These are phyloP conservation scores for Hydrolagus affinis DNA, from an alignment of 2,113 vertebrate species.

Conservation along the genomic window DNA sequence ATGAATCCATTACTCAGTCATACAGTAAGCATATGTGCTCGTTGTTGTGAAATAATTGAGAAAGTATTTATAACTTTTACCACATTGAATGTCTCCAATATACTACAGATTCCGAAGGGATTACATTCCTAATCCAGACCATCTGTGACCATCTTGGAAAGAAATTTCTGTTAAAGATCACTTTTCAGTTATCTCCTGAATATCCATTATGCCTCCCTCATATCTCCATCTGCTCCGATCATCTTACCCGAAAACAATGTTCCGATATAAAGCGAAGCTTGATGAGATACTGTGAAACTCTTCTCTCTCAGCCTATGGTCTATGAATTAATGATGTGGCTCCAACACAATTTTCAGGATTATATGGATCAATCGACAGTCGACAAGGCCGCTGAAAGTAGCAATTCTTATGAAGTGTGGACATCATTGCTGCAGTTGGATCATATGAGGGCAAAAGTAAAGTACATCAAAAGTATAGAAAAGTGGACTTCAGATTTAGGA, in stretches of 20 bases:
- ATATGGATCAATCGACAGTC: constrained; percentile 42
- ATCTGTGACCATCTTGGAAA: constrained; percentile 46
- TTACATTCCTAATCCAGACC: constrained; percentile 62
- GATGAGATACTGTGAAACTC: constrained; percentile 54
- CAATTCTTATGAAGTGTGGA: constrained; percentile 48
- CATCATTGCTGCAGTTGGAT: constrained; percentile 66
- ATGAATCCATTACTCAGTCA: neutral
- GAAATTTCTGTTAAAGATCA: constrained; percentile 53
- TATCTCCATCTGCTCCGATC: constrained; percentile 61
- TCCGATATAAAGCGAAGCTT: constrained; percentile 51
- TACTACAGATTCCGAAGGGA: constrained; percentile 53
- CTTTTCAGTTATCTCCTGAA: constrained; percentile 61
- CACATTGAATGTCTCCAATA: constrained; percentile 18
- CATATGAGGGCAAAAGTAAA: constrained; percentile 75
- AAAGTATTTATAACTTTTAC: neutral
- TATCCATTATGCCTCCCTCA: constrained; percentile 61
- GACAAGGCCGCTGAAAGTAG: neutral
- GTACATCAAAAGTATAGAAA: constrained; percentile 67
- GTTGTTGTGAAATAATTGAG: neutral
- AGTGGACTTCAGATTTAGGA: constrained; percentile 61
- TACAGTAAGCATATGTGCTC: neutral
- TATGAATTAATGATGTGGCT: constrained; percentile 67
- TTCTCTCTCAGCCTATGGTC: constrained; percentile 65
- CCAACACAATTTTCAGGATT: constrained; percentile 54
- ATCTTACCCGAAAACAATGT: constrained; percentile 63